A percentile compares a stretch with the other conserved stretches of the same genome.
These are phyloP conservation scores for Melanchra persicariae DNA, from an alignment of 2,888 invertebrate species.

Conservation along the genomic window DNA sequence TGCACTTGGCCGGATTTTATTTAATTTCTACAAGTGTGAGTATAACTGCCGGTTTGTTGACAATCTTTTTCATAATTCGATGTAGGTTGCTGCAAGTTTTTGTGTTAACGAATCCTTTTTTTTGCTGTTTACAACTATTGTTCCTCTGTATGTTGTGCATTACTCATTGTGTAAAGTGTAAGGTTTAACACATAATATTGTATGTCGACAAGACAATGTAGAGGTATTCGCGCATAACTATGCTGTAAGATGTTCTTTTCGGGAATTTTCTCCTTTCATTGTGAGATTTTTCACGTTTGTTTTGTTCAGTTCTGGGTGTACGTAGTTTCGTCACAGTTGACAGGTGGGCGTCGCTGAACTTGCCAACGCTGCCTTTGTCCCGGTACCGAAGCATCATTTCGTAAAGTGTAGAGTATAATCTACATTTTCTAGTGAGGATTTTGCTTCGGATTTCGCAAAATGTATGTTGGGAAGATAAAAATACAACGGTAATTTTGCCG, in stretches of 20 bases:
- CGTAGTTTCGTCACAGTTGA: constrained; percentile 1
- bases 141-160: neutral
- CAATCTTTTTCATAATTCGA: too few relatives aligned
- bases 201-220: neutral
- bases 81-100: too few relatives aligned
- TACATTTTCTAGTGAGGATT: neutral
- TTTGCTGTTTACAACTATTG: neutral
- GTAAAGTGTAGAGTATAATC: constrained; percentile 5
- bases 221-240: neutral
- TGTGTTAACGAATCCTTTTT: neutral
- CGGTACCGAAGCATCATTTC: neutral
- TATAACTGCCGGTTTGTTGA: too few relatives aligned
- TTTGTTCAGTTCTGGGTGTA: constrained; percentile 1
- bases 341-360: constrained; percentile 1
- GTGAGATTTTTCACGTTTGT: neutral
- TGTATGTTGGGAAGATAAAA: neutral
- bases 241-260: neutral
- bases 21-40: too few relatives aligned
- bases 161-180: neutral
- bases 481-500: too few relatives aligned
- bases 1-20: too few relatives aligned
- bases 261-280: neutral
- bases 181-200: neutral
- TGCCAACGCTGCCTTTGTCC: neutral
- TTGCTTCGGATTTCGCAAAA: neutral